Percentiles rank a stretch among this genome's conserved stretches.
Evolutionary conservation across 2,888 invertebrate genomes (phyloP).

Genomic region (Conops quadrifasciatus): DNA sequence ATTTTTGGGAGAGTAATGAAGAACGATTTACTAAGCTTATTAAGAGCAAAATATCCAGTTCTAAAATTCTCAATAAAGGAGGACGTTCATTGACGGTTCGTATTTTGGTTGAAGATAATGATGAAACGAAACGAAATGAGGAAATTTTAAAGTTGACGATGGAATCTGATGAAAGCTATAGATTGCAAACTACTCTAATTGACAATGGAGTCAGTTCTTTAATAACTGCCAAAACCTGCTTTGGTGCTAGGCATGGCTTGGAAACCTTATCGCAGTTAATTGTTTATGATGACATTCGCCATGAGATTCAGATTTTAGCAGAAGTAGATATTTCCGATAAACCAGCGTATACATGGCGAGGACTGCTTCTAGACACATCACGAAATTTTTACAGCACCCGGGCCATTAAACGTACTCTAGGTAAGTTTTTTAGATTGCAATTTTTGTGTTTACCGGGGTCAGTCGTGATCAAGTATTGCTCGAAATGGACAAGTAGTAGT

Average conservation of each 20-base stretch:
- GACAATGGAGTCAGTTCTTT: slow-evolving; percentile 64
- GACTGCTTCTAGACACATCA: slow-evolving; percentile 88
- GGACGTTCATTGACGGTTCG: slow-evolving; percentile 64
- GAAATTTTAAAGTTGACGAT: slow-evolving; percentile 62
- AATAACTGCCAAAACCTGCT: slow-evolving; percentile 69
- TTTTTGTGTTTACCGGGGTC: no score
- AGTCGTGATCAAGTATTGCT: no score
- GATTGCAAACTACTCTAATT: slow-evolving; percentile 45
- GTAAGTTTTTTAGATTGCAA: slow-evolving; percentile 59
- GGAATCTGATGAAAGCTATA: slow-evolving; percentile 69
- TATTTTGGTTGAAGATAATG: slow-evolving; percentile 56
- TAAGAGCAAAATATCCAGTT: slow-evolving; percentile 56
- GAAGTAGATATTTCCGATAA: slow-evolving; percentile 75
- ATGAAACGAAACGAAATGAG: slow-evolving; percentile 28
- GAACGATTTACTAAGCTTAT: slow-evolving; percentile 63
- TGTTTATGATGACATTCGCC: slow-evolving; percentile 63
- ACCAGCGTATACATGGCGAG: slow-evolving; percentile 88
- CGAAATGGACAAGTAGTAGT: no score
- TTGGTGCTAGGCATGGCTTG: slow-evolving; percentile 72
- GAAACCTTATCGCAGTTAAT: slow-evolving; percentile 68
- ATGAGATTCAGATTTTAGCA: slow-evolving; percentile 69
- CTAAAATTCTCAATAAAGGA: slow-evolving; percentile 54
- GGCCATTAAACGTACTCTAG: slow-evolving; percentile 77
- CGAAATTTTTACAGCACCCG: slow-evolving; percentile 84
- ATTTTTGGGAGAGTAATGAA: slow-evolving; percentile 57